These are phyloP conservation scores for Dysidea cf. avara DNA, from an alignment of 37 sponge, comb jelly and placozoan species.

Conservation along the genomic window DNA sequence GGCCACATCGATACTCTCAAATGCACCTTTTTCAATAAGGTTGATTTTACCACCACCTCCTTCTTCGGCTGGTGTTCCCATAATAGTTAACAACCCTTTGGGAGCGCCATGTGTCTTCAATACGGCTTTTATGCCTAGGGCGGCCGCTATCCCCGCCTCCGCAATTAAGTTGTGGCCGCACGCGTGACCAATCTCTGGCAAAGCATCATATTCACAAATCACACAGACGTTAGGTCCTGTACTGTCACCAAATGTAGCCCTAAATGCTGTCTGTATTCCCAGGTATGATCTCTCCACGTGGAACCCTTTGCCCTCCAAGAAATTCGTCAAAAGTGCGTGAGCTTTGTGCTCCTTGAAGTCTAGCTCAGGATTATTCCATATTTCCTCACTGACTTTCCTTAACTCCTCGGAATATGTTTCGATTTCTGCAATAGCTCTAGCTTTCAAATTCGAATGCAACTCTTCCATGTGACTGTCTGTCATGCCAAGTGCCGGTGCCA, in stretches of 20 bases:
- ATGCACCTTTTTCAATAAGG: constrained; percentile 65
- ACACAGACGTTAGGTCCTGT: constrained; percentile 60
- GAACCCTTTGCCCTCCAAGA: constrained; percentile 70
- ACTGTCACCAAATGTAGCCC: constrained; percentile 72
- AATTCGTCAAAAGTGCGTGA: constrained; percentile 43
- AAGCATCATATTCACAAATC: constrained; percentile 87
- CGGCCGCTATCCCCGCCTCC: constrained; percentile 81
- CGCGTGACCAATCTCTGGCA: constrained; percentile 87
- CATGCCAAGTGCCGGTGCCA: constrained; percentile 16
- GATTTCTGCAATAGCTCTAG: constrained; percentile 13
- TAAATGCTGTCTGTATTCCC: constrained; percentile 71
- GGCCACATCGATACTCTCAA: constrained; percentile 73
- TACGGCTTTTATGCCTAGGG: constrained; percentile 66
- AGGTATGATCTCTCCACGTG: constrained; percentile 51
- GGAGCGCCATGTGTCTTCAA: constrained; percentile 42
- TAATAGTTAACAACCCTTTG: constrained; percentile 55
- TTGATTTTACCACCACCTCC: constrained; percentile 79
- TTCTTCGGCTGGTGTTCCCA: constrained; percentile 94
- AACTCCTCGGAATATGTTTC: constrained; percentile 4
- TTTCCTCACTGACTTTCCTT: constrained; percentile 8
- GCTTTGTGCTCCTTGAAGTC: constrained; percentile 35
- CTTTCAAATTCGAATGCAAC: constrained; percentile 14
- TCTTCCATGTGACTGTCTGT: constrained; percentile 30
- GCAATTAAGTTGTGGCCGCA: constrained; percentile 93
- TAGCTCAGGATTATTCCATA: constrained; percentile 61